Evolutionary conservation across 2,888 invertebrate species (phyloP), one percentile per base, ranked within the genome.

Genomic region (Brenthis daphne): DNA sequence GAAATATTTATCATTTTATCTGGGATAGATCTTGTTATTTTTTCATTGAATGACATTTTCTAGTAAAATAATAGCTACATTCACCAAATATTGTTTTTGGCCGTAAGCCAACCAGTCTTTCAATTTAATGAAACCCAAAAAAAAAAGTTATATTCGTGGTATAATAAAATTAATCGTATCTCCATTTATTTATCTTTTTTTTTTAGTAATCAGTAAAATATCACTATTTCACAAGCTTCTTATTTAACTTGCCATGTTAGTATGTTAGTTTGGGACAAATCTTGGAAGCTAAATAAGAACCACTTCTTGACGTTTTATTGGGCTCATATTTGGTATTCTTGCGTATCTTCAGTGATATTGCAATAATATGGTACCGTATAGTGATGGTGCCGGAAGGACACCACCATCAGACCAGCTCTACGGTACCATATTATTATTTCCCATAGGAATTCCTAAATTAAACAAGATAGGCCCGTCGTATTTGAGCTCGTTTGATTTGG

Each of bases 71-170:
- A 65, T 65, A n/a, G 53, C 43, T n/a, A 37, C 43, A 43, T 43
- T 51, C 51, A n/a, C 43, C 53, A 65, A 57, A 65, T 50, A 58
- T 58, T 65, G 51, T 57, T 53, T 65, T 57, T 65, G 65, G 65
- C 53, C 53, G 57, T 58, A 50, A 58, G 57, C 65, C 65, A 65
- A 65, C 33, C 47, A 33, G 43, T 47, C 16, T 57, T 57, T 57
- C 57, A 57, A 57, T 57, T 57, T 57, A 57, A 57, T 57, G 20
- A 37, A 37, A 16, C 43, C 37, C 43, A 43, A 43, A 14, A 57
- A 16, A 33, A 12, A 16, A 16, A 16, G 16, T 43, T 16, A 43
- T 57, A 16, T 43, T 43, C 43, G 57, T 43, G n/a, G 57, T 57
- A 57, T 57, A 16, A 57, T 43, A 20, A 43, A 57, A 43, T 57